Percentiles rank a stretch among this genome's conserved stretches.
These are phyloP conservation scores for Corythucha ciliata DNA, from an alignment of 2,888 invertebrate genomes.

Conservation along the genomic window DNA sequence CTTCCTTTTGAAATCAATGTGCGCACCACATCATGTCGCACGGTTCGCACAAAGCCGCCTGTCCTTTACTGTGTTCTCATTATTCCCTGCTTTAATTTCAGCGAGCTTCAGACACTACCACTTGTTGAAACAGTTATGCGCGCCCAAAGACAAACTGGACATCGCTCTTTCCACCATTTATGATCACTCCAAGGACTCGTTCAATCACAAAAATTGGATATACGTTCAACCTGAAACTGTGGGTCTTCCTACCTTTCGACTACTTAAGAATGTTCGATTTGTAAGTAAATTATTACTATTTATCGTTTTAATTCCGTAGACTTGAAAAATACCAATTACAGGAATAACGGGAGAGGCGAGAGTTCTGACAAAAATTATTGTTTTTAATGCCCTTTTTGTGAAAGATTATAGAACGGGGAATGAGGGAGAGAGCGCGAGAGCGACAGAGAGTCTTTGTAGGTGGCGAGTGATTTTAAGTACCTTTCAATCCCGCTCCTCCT, in stretches of 20 bases:
- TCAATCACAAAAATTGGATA: slow-evolving; percentile 54
- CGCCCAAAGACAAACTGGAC: slow-evolving; percentile 61
- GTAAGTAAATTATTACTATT: slow-evolving; percentile 26
- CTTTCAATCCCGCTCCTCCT: no score
- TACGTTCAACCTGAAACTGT: slow-evolving; percentile 59
- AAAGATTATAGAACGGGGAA: no score
- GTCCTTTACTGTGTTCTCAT: neutral
- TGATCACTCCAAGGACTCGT: slow-evolving; percentile 42
- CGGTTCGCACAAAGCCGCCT: no score
- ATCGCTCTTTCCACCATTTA: slow-evolving; percentile 57
- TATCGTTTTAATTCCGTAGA: no score
- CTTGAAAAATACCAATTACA: no score
- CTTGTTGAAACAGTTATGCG: slow-evolving; percentile 32
- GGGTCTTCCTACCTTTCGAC: slow-evolving; percentile 55
- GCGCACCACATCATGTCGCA: no score
- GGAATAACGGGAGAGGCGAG: no score
- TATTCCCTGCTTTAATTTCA: slow-evolving; percentile 10
- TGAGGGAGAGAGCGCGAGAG: no score
- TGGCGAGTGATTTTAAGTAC: no score
- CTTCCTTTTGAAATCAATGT: neutral
- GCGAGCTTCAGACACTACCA: slow-evolving; percentile 32
- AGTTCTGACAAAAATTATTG: no score
- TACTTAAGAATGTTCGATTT: slow-evolving; percentile 48
- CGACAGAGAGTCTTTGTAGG: no score
- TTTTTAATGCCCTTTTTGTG: no score